Conservation (phyloP, 2,113 vertebrate genomes). For the Dromiciops gliroides region DNA sequence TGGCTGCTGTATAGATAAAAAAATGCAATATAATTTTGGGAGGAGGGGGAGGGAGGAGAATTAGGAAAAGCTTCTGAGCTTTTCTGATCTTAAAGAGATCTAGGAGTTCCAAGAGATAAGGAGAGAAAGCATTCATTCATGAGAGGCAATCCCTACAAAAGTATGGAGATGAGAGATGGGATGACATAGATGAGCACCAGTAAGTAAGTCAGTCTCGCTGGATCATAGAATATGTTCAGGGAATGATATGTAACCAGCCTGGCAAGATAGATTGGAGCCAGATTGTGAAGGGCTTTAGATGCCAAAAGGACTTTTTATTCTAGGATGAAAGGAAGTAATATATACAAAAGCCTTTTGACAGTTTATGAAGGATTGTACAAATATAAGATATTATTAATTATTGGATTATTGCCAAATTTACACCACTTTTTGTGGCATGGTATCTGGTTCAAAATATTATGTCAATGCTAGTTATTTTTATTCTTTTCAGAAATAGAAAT, state of each 20-base stretch:
- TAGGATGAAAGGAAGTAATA: background rate
- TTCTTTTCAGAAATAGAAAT: slow-evolving; percentile 8
- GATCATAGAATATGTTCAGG: background rate
- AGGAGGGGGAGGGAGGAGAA: no score
- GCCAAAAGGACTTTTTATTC: background rate
- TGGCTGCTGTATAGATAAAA: no score
- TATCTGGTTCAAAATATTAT: background rate
- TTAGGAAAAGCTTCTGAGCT: no score
- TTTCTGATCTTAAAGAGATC: no score
- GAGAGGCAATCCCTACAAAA: no score
- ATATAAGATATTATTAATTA: slow-evolving; percentile 48
- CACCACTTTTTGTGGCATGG: background rate
- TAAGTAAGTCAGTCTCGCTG: background rate
- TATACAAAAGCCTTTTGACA: background rate
- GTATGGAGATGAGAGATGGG: no score
- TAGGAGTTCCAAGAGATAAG: no score
- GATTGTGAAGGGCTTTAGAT: background rate
- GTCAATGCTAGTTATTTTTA: slow-evolving; percentile 26
- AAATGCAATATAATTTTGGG: no score
- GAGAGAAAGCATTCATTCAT: no score
- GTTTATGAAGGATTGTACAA: background rate
- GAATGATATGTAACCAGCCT: background rate
- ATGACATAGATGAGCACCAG: no score
- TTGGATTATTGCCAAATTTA: slow-evolving; percentile 4
- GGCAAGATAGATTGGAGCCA: background rate